Base-by-base conservation (phyloP, 2,888 invertebrate genomes). In the Amphiduros pacificus region DNA sequence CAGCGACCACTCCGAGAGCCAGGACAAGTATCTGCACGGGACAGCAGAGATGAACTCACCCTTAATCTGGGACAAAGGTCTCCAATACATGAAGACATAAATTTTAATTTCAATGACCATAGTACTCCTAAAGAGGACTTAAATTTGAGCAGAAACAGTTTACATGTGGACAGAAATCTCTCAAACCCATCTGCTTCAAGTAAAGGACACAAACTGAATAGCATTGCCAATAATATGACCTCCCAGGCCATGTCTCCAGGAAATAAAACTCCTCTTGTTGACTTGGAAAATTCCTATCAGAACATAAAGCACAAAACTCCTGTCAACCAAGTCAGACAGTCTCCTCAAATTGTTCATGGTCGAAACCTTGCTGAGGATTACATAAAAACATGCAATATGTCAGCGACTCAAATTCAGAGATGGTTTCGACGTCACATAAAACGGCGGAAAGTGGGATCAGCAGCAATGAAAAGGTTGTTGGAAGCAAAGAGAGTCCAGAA, bases 301-400 rank as follows among this genome's bases (percentile, higher is more conserved):
- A 80, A 81, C 67, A 78, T 80, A 41, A 79, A 78, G 66, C 78
- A 75, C 58, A 81, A 81, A 66, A 76, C 74, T 11, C 81, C 80
- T 2, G 75, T 80, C 4, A 80, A 80, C 66, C 76, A 79, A 62
- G 76, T 77, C 28, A 58, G 59, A 20, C 60, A 59, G 26, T 20
- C 54, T 20, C 65, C 62, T 14, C 52, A 50, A 26, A 22, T 22
- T n/a, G 22, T 41, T 1, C 27, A 22, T 44, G 24, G 14, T 6
- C 28, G 26, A 5, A 53, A 53, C 17, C 55, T 71, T 14, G 75
- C 76, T 1, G 77, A 77, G 61, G 77, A 80, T 57, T 77, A 76
- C 62, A 73, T 76, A 24, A 73, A 72, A 20, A 50, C 26, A 26
- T 60, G 64, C 27, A 69, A 79, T 49, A 67, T 66, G 64, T 74